These are phyloP conservation scores for Scaptomyza flava DNA, from an alignment of 2,888 invertebrate species.

Conservation along the genomic window DNA sequence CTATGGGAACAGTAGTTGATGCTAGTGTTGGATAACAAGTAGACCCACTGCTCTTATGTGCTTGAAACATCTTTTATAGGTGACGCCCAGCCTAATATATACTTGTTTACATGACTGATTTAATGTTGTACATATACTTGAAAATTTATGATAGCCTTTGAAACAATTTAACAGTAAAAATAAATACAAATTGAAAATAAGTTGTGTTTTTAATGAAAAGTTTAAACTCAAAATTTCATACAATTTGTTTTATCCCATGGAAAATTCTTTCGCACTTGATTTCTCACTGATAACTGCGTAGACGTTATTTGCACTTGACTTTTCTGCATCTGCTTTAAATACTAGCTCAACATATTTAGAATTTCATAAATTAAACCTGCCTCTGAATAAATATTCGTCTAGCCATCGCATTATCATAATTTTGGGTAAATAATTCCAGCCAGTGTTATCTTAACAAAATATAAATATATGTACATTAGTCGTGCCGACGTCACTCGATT, in stretches of 20 bases:
- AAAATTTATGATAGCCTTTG: not conserved
- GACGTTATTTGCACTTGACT: not conserved
- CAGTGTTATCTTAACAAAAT: slow-evolving; percentile 39
- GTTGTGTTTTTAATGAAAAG: not conserved
- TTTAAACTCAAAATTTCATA: not conserved
- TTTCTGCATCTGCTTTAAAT: not conserved
- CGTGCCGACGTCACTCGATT: slow-evolving; percentile 13
- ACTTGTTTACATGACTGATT: not conserved
- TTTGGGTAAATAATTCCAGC: slow-evolving; percentile 15
- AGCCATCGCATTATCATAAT: slow-evolving; percentile 28
- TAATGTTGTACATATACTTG: not conserved
- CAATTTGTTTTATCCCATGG: not conserved
- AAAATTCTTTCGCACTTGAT: not conserved
- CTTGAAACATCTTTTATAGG: not conserved
- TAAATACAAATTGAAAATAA: not conserved
- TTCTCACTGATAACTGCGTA: not conserved
- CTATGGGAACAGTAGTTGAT: not conserved
- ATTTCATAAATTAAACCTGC: not conserved
- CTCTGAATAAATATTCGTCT: not conserved
- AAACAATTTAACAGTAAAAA: not conserved
- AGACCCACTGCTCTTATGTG: not conserved
- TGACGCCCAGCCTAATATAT: not conserved
- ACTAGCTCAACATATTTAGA: not conserved
- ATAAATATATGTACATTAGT: slow-evolving; percentile 29
- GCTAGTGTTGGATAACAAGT: not conserved